phyloP scores from a whole-genome alignment of 2,797 vertebrate species.

The Poecilia wingei region DNA sequence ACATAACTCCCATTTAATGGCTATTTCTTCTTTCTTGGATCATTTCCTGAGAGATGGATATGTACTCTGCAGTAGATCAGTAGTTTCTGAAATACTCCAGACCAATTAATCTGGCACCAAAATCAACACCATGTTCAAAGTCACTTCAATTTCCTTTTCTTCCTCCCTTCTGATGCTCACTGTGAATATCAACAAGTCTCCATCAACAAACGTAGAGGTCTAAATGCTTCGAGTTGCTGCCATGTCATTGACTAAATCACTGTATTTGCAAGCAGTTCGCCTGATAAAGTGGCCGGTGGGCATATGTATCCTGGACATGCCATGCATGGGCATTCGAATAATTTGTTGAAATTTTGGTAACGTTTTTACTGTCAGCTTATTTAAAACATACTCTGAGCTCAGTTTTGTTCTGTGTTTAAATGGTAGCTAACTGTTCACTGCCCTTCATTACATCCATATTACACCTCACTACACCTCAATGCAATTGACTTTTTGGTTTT shows the following conservation, averaged over 20 bases:
- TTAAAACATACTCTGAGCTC: background rate
- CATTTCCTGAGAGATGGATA: background rate
- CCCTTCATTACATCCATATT: background rate
- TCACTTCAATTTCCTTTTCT: background rate
- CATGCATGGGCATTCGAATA: conserved; percentile 43
- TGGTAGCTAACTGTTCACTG: background rate
- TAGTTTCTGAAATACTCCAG: background rate
- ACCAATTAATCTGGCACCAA: background rate
- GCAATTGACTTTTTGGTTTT: conserved; percentile 6
- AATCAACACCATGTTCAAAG: background rate
- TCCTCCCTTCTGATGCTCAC: background rate
- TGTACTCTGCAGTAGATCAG: background rate
- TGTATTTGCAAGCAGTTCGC: background rate
- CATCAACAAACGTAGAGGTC: background rate
- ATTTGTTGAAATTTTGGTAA: conserved; percentile 20
- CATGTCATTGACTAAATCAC: background rate
- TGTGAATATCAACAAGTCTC: background rate
- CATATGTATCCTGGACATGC: conserved; percentile 16
- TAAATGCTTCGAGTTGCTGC: background rate
- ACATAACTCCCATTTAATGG: background rate
- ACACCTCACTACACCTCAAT: background rate
- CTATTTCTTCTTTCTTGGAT: background rate
- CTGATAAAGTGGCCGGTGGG: background rate
- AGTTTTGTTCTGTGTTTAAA: background rate
- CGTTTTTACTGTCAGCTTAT: conserved; percentile 24